Evolutionary conservation across 1,140 invertebrate species (phyloP).

Genomic region (Euwallacea similis): DNA sequence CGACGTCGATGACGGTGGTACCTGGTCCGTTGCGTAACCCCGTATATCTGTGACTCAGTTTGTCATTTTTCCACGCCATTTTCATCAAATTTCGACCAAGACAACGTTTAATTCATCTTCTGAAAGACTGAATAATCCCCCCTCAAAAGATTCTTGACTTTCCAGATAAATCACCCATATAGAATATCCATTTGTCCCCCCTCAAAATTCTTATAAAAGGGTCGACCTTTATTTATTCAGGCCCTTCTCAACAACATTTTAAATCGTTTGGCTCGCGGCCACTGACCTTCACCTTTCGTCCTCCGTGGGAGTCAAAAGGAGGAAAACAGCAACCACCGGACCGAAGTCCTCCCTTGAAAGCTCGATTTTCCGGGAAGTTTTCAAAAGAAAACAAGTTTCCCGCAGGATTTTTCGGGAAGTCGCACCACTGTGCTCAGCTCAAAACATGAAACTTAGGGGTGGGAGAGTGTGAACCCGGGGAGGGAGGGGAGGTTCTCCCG

Average conservation of each 20-base stretch:
- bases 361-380: no score
- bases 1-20: conserved; percentile 20
- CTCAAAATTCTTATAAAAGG: neutral
- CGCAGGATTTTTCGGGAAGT: no score
- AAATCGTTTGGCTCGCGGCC: conserved; percentile 14
- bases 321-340: no score
- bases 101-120: no score
- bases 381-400: no score
- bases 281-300: conserved; percentile 35
- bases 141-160: no score
- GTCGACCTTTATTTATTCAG: conserved; percentile 18
- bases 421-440: no score
- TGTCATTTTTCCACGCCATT: neutral
- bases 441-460: no score
- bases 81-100: neutral
- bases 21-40: conserved; percentile 22
- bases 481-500: conserved; percentile 17
- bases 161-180: conserved; percentile 3
- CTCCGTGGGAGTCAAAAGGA: conserved; percentile 3
- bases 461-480: neutral
- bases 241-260: conserved; percentile 24
- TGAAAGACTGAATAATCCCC: no score
- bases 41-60: neutral
- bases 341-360: neutral
- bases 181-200: conserved; percentile 13